phyloP scores from a whole-genome alignment of 2,113 vertebrate species.

The Gymnocephalus cernua region DNA sequence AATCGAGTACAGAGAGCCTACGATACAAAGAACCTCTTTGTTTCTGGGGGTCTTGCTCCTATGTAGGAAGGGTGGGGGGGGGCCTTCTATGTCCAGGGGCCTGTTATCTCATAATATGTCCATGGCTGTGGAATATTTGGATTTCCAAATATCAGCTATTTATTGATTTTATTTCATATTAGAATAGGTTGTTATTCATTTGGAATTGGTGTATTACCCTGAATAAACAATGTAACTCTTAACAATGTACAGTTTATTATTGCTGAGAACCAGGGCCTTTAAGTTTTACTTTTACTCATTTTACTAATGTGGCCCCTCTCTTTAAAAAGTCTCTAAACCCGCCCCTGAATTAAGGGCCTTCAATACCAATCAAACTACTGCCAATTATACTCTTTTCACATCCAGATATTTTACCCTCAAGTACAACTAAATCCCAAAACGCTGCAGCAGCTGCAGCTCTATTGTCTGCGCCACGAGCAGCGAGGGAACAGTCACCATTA shows the following conservation, averaged over 20 bases:
- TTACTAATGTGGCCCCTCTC: neutral
- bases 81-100: neutral
- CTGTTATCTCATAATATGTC: too few relatives aligned
- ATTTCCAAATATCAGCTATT: neutral
- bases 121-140: neutral
- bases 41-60: neutral
- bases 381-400: neutral
- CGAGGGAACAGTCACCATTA: slow-evolving; percentile 21
- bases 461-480: slow-evolving; percentile 1
- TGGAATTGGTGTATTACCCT: neutral
- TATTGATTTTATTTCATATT: neutral
- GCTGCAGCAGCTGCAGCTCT: slow-evolving; percentile 37
- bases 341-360: neutral
- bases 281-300: neutral
- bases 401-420: slow-evolving; percentile 2
- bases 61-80: neutral
- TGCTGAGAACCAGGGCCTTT: neutral
- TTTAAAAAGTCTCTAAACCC: neutral
- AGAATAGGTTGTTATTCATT: neutral
- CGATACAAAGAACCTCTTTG: neutral
- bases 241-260: neutral
- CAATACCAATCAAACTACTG: slow-evolving; percentile 2
- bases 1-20: neutral
- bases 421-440: slow-evolving; percentile 7
- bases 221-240: neutral